These are phyloP conservation scores for Lycia hirtaria DNA, from an alignment of 2,888 invertebrate species.

Conservation along the genomic window DNA sequence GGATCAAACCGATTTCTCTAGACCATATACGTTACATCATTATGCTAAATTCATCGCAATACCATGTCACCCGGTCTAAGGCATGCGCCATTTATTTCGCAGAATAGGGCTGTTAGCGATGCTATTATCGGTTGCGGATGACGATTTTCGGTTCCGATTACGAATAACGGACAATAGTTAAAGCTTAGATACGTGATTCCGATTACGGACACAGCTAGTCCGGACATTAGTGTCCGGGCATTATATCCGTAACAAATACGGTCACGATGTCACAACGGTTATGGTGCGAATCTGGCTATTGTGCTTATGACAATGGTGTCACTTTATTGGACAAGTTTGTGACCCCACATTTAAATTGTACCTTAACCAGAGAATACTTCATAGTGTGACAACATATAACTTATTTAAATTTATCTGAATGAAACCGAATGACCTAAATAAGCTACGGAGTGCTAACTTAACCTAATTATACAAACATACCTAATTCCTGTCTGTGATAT, in stretches of 20 bases:
- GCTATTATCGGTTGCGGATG: conserved; percentile 46
- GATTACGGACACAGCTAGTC: conserved; percentile 37
- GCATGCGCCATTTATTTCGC: conserved; percentile 53
- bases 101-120: conserved; percentile 44
- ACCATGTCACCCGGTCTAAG: conserved; percentile 38
- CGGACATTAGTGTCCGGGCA: conserved; percentile 23
- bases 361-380: too few relatives aligned
- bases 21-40: conserved; percentile 50
- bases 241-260: conserved; percentile 25
- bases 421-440: too few relatives aligned
- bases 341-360: neutral
- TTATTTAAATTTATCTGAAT: too few relatives aligned
- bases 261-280: conserved; percentile 21
- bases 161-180: conserved; percentile 37
- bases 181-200: conserved; percentile 37
- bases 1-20: conserved; percentile 51
- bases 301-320: conserved; percentile 12
- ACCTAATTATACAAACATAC: too few relatives aligned
- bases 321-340: conserved; percentile 6
- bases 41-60: conserved; percentile 59
- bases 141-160: conserved; percentile 45
- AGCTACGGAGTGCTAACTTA: too few relatives aligned
- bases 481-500: too few relatives aligned
- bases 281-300: conserved; percentile 19
- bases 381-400: neutral